Evolutionary conservation across 2,888 invertebrate species (phyloP).

Genomic region (Taenaris catops): DNA sequence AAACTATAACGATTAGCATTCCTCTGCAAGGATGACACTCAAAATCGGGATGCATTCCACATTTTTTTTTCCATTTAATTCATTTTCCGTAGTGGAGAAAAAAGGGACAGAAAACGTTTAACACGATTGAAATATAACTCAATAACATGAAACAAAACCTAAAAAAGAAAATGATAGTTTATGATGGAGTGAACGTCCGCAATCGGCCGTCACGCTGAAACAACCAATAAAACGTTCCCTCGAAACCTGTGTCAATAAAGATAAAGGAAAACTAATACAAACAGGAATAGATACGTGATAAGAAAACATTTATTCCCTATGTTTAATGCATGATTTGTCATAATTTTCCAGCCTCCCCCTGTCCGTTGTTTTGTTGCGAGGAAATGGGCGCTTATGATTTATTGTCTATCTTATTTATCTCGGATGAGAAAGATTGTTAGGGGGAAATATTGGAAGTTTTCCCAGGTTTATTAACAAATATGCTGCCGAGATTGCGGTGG

Average conservation of each 20-base stretch:
- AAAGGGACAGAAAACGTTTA: too few species aligned
- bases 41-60: too few species aligned
- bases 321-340: constrained; percentile 81
- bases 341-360: constrained; percentile 72
- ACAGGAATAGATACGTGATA: constrained; percentile 79
- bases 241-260: constrained; percentile 78
- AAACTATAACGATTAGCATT: too few species aligned
- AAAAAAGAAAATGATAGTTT: constrained; percentile 13
- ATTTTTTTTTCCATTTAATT: too few species aligned
- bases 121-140: too few species aligned
- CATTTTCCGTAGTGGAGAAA: too few species aligned
- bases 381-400: constrained; percentile 74
- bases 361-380: constrained; percentile 71
- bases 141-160: too few species aligned
- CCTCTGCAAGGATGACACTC: too few species aligned
- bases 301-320: constrained; percentile 80
- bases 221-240: constrained; percentile 62
- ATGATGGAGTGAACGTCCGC: constrained; percentile 22
- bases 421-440: constrained; percentile 61
- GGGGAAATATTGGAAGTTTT: constrained; percentile 50
- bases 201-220: constrained; percentile 49
- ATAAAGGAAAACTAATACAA: constrained; percentile 79
- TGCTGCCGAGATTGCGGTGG: constrained; percentile 43
- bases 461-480: constrained; percentile 62
- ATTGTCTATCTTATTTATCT: constrained; percentile 73